Conservation (phyloP, 2,797 vertebrate genomes). For the Hozukius guyotensis region DNA sequence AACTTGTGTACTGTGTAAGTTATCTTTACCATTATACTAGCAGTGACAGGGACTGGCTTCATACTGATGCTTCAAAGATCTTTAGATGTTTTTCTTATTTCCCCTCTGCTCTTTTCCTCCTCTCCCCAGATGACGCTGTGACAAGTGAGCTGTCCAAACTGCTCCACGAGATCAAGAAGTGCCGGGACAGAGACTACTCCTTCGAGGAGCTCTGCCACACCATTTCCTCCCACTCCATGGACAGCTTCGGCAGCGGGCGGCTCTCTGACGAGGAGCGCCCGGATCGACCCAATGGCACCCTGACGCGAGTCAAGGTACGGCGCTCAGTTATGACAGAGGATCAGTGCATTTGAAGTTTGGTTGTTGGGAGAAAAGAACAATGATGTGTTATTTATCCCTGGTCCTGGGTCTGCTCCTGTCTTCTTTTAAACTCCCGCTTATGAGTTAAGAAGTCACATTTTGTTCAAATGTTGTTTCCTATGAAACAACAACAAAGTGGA, state of each 20-base stretch:
- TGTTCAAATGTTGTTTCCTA: neutral
- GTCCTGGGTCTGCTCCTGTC: neutral
- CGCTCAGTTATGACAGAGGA: neutral
- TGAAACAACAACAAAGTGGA: neutral
- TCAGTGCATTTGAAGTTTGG: neutral
- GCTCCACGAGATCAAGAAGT: slow-evolving; percentile 95
- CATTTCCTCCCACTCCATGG: slow-evolving; percentile 93
- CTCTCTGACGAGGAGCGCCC: slow-evolving; percentile 90
- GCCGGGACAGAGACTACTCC: slow-evolving; percentile 94
- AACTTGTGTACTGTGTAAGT: neutral
- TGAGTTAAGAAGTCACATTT: neutral
- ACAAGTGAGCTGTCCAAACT: slow-evolving; percentile 95
- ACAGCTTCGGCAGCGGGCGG: slow-evolving; percentile 89
- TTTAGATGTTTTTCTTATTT: neutral
- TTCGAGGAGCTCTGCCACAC: slow-evolving; percentile 97
- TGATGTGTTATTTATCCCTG: neutral
- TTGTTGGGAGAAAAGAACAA: neutral
- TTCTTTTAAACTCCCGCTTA: neutral
- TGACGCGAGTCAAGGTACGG: slow-evolving; percentile 84
- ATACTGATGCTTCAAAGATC: neutral
- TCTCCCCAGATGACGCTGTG: slow-evolving; percentile 89
- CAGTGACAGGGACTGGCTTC: neutral
- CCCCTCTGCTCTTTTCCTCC: slow-evolving; percentile 21
- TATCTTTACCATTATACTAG: neutral
- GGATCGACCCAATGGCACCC: slow-evolving; percentile 84